These are phyloP conservation scores for Pemphredon lugubris DNA, from an alignment of 2,888 invertebrate species.

Conservation along the genomic window DNA sequence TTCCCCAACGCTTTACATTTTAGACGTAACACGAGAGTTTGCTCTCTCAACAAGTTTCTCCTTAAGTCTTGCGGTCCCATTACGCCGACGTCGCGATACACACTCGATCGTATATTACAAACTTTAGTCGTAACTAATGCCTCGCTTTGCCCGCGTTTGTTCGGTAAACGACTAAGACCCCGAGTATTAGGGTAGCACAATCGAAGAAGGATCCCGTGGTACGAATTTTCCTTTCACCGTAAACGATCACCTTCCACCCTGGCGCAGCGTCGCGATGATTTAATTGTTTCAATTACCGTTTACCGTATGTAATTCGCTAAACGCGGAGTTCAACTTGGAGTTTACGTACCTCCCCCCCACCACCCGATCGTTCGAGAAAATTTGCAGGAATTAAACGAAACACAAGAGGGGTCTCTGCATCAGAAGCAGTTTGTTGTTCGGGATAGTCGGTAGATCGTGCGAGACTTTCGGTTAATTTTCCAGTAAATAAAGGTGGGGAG, in stretches of 20 bases:
- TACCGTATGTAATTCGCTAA: too few relatives aligned
- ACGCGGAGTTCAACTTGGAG: not conserved
- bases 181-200: slow-evolving; percentile 33
- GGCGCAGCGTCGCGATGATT: slow-evolving; percentile 24
- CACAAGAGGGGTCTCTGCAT: too few relatives aligned
- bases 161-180: slow-evolving; percentile 52
- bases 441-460: not conserved
- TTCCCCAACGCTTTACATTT: slow-evolving; percentile 35
- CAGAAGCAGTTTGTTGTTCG: not conserved
- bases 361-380: too few relatives aligned
- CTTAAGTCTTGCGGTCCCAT: slow-evolving; percentile 60
- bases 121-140: slow-evolving; percentile 66
- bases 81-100: slow-evolving; percentile 55
- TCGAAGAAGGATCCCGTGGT: slow-evolving; percentile 37
- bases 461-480: slow-evolving; percentile 69
- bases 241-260: not conserved
- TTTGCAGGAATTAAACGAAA: too few relatives aligned
- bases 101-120: slow-evolving; percentile 63
- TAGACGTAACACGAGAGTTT: slow-evolving; percentile 48
- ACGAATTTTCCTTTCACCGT: slow-evolving; percentile 43
- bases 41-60: slow-evolving; percentile 59
- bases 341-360: slow-evolving; percentile 9
- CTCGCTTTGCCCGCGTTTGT: slow-evolving; percentile 58
- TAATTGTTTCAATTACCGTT: slow-evolving; percentile 4
- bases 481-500: slow-evolving; percentile 65